Base-by-base conservation (phyloP, 2,113 vertebrate genomes). In the Dicentrarchus labrax region DNA sequence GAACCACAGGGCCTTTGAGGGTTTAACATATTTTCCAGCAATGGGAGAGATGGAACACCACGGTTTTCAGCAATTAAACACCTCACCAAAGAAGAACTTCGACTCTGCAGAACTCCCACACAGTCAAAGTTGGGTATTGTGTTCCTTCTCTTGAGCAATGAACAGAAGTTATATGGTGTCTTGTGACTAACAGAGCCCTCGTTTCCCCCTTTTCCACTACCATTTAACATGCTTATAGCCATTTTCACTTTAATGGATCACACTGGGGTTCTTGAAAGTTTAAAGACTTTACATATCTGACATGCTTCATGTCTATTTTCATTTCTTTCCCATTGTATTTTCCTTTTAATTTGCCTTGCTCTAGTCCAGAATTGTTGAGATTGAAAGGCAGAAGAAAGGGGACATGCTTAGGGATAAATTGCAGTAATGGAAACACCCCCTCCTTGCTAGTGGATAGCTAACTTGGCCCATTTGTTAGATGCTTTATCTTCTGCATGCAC, bases 1-100 rank as follows among this genome's bases (percentile, higher is more conserved):
- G 74, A 84, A 90, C 81, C 78, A 69, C 87, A 81, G 53, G 45
- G 78, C 75, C 76, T 92, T 81, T 76, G 62, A 82, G 78, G 47
- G 65, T 72, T 85, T 77, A 72, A 86, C 71, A 62, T 88, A 66
- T 90, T 88, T 89, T 90, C 83, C 84, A 91, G 77, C 67, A 57
- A 87, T 54, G 72, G 67, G 59, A 74, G 75, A 60, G 59, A 82
- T 76, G 69, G 73, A 85, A 80, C 68, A 50, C 47, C 50, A 30
- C 38, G 51, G 39, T 76, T 84, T 88, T 81, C 16, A 17, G 80
- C 82, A 85, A 86, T 86, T 74, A 85, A 90, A 89, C 85, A 70
- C 78, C 76, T 87, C 77, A 62, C 47, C 64, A 81, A 56, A 84
- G 60, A 82, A 73, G 71, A 72, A 64, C 64, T 67, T 36, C 1